Conservation (phyloP, 2,888 invertebrate species). For the Drosophila pegasa region DNA sequence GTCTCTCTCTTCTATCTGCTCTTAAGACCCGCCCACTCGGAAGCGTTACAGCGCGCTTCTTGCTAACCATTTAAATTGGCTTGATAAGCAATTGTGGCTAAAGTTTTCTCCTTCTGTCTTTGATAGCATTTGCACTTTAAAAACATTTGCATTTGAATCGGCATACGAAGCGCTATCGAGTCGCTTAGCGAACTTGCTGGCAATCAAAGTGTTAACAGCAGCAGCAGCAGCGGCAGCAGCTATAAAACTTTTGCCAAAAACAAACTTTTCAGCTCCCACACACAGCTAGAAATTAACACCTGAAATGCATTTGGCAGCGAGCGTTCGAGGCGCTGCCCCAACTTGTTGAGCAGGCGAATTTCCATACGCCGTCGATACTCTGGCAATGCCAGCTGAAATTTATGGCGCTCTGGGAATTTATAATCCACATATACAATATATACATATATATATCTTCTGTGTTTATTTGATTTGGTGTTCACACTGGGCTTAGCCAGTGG, state of each 20-base stretch:
- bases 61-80: constrained; percentile 49
- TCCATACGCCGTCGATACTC: constrained; percentile 34
- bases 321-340: constrained; percentile 11
- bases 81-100: constrained; percentile 45
- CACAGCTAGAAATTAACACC: constrained; percentile 65
- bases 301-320: constrained; percentile 54
- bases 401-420: constrained; percentile 39
- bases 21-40: background rate
- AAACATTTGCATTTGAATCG: constrained; percentile 69
- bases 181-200: constrained; percentile 55
- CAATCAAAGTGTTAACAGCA: constrained; percentile 78
- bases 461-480: constrained; percentile 11
- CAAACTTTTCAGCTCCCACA: constrained; percentile 50
- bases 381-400: constrained; percentile 42
- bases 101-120: constrained; percentile 26
- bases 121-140: constrained; percentile 49
- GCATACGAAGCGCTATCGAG: constrained; percentile 31
- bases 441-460: background rate
- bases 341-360: constrained; percentile 60
- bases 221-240: too few species aligned
- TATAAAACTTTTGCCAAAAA: constrained; percentile 64
- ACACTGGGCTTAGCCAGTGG: constrained; percentile 22
- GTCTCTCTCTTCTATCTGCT: background rate
- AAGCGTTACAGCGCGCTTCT: constrained; percentile 12
- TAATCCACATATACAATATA: background rate